Evolutionary conservation across 2,113 vertebrate genomes (phyloP).

Genomic region (Periophthalmodon schlosseri): DNA sequence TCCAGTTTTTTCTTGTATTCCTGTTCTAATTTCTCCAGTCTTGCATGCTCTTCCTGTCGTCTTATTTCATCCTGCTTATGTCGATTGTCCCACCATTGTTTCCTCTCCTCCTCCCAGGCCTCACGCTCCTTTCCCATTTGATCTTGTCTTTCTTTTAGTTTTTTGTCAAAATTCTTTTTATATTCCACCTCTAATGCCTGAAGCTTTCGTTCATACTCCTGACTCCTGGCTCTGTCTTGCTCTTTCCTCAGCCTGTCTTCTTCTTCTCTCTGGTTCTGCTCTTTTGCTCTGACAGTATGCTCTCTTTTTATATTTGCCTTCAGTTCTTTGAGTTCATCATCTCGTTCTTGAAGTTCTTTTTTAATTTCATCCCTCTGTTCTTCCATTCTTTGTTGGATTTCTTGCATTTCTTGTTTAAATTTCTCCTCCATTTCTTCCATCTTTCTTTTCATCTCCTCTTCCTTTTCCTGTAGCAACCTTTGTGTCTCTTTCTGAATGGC

Average conservation of each 20-base stretch:
- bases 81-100: not conserved
- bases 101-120: slow-evolving; percentile 5
- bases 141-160: not conserved
- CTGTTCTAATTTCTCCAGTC: slow-evolving; percentile 3
- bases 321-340: not conserved
- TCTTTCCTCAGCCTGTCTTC: not conserved
- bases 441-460: not conserved
- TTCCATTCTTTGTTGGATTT: not conserved
- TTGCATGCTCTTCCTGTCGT: not conserved
- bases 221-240: not conserved
- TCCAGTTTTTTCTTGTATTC: slow-evolving; percentile 2
- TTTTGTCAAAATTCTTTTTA: not conserved
- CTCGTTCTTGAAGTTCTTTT: not conserved
- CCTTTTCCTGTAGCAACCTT: not conserved
- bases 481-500: not conserved
- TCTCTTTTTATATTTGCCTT: not conserved
- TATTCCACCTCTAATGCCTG: not conserved
- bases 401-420: not conserved
- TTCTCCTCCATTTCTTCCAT: not conserved
- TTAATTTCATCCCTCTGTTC: not conserved
- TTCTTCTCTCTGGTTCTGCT: not conserved
- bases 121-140: not conserved
- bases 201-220: not conserved
- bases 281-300: not conserved
- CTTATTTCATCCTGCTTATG: not conserved